Conservation (phyloP, 2,797 vertebrate species). For the Cuculus canorus region DNA sequence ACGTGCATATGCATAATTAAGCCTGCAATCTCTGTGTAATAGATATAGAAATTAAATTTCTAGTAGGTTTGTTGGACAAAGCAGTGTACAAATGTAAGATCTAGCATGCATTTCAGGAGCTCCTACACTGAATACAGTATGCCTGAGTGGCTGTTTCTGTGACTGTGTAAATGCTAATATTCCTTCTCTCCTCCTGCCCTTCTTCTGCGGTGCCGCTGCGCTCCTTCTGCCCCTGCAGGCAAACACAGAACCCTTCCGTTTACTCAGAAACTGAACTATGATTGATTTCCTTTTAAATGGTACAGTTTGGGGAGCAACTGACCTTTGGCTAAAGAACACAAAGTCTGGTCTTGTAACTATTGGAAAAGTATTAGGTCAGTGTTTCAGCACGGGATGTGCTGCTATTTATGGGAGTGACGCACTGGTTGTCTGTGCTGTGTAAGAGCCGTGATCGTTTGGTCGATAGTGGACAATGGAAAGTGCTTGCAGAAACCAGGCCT, state of each 20-base stretch:
- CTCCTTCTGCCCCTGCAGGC: not conserved
- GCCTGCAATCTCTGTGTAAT: not conserved
- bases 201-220: not conserved
- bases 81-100: not conserved
- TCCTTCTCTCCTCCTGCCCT: not conserved
- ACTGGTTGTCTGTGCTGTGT: not conserved
- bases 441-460: not conserved
- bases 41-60: not conserved
- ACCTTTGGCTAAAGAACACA: slow-evolving; percentile 17
- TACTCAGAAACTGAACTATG: not conserved
- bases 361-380: not conserved
- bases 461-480: not conserved
- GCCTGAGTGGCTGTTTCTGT: not conserved
- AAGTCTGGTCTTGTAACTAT: not conserved
- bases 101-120: not conserved
- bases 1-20: not conserved
- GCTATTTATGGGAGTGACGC: not conserved
- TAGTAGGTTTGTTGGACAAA: not conserved
- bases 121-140: not conserved
- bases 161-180: not conserved
- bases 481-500: slow-evolving; percentile 1
- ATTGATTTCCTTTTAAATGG: not conserved
- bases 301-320: not conserved
- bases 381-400: not conserved
- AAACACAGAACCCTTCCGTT: not conserved